Base-by-base conservation (phyloP, 2,113 vertebrate species). In the Pangasianodon gigas region DNA sequence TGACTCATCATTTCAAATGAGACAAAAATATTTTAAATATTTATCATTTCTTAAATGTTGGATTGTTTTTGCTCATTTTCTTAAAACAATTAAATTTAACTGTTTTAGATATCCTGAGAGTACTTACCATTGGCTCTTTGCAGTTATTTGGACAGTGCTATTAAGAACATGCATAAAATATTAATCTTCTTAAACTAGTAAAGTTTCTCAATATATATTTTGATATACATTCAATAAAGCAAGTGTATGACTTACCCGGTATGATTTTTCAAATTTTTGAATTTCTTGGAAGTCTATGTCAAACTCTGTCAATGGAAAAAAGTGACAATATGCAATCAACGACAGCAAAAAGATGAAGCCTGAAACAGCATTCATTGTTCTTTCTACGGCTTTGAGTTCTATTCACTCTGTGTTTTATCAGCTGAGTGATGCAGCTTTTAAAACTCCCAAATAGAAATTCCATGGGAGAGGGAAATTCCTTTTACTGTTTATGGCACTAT, bases 381-480 rank as follows among this genome's bases (percentile, higher is more conserved):
- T 16, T 83, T 83, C 80, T 29, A 83, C 14, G 8, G 4, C 75
- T 88, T 80, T 69, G 77, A 80, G 46, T 81, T 46, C 77, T 88
- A 67, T 65, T 82, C 79, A 71, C 8, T 14, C 32, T 83, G 58
- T 82, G 60, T 83, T 88, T 71, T 79, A 48, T 41, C 24, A 18
- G 24, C 37, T 41, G 32, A 71, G 14, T 41, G 62, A 71, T 71
- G 80, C 44, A 71, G 44, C 87, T 88, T 88, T 83, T 88, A 83
- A 83, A 32, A 71, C 79, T 71, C 44, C 77, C 24, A 65, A 88
- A 83, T 83, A 83, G 32, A 88, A 82, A 83, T 83, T 88, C 87
- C 87, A 88, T 88, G 79, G 80, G 65, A 88, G 51, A 88, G 79
- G 87, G 87, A 84, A 88, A 56, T 71, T 52, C 48, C 62, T 71